phyloP scores from a whole-genome alignment of 2,113 vertebrate species.

The Acanthisitta chloris region DNA sequence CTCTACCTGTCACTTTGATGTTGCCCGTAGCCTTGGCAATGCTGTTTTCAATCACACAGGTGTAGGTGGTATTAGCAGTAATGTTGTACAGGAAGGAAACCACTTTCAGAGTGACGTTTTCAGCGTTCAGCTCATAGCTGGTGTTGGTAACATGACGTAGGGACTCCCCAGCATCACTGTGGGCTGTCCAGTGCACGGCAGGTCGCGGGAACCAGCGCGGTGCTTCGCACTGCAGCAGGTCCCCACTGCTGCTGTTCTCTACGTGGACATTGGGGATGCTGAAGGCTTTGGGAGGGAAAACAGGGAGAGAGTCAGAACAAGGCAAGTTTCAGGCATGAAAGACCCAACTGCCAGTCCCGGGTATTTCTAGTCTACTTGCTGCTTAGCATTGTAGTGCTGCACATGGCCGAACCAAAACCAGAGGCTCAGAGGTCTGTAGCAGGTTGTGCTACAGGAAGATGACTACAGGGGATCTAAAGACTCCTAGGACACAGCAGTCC shows the following conservation, averaged over 20 bases:
- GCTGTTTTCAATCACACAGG: constrained; percentile 70
- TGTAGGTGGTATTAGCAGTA: constrained; percentile 63
- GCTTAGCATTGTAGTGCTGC: background rate
- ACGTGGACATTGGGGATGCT: constrained; percentile 42
- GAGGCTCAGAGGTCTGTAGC: background rate
- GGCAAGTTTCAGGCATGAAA: background rate
- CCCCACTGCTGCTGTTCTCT: constrained; percentile 19
- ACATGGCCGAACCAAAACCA: accelerated
- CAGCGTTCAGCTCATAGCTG: constrained; percentile 58
- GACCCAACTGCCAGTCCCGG: background rate
- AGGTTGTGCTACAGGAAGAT: background rate
- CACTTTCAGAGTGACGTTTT: constrained; percentile 68
- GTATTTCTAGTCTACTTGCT: background rate
- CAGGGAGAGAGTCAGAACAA: background rate
- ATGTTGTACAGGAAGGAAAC: constrained; percentile 60
- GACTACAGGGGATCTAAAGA: background rate
- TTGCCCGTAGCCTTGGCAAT: constrained; percentile 66
- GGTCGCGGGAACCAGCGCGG: constrained; percentile 68
- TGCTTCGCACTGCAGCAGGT: constrained; percentile 54
- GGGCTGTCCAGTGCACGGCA: constrained; percentile 44
- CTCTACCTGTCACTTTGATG: constrained; percentile 71
- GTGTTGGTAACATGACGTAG: constrained; percentile 42
- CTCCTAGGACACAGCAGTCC: background rate
- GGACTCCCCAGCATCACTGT: background rate
- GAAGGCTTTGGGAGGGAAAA: constrained; percentile 56